These are phyloP conservation scores for Callionymus lyra DNA, from an alignment of 2,113 vertebrate species.

Conservation along the genomic window DNA sequence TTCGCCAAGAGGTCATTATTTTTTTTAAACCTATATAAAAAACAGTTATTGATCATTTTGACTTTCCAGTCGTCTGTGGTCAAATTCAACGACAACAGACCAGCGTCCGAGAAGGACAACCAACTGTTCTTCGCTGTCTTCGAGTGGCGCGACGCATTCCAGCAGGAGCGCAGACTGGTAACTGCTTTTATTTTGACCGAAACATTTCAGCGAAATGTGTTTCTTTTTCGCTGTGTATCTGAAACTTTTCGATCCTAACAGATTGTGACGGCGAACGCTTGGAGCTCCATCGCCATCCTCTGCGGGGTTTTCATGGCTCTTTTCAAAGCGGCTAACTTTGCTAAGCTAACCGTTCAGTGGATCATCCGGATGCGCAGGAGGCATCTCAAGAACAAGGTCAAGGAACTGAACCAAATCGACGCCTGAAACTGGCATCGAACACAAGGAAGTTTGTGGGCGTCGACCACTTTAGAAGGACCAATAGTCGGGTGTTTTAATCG, in stretches of 20 bases:
- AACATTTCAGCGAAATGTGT: neutral
- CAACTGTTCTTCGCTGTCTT: conserved; percentile 94
- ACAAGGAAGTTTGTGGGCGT: too few relatives aligned
- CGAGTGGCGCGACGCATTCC: conserved; percentile 91
- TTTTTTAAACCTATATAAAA: too few relatives aligned
- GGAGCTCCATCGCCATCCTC: conserved; percentile 88
- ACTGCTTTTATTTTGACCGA: conserved; percentile 32
- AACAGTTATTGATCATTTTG: neutral
- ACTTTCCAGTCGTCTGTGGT: conserved; percentile 81
- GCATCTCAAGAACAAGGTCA: conserved; percentile 72
- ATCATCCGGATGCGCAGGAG: conserved; percentile 87
- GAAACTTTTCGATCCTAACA: conserved; percentile 56
- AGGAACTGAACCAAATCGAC: conserved; percentile 73
- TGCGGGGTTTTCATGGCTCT: conserved; percentile 93
- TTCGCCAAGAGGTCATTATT: conserved; percentile 79
- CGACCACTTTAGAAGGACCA: too few relatives aligned
- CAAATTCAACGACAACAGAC: conserved; percentile 84
- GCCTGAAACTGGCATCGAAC: conserved; percentile 11
- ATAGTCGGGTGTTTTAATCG: too few relatives aligned
- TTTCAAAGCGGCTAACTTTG: conserved; percentile 94
- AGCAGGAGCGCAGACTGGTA: conserved; percentile 89
- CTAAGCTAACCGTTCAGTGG: conserved; percentile 89
- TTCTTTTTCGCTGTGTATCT: neutral
- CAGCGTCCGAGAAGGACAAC: conserved; percentile 50
- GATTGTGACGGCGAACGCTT: conserved; percentile 93